phyloP scores from a whole-genome alignment of 2,113 vertebrate species.

The Cyprinodon tularosa region DNA sequence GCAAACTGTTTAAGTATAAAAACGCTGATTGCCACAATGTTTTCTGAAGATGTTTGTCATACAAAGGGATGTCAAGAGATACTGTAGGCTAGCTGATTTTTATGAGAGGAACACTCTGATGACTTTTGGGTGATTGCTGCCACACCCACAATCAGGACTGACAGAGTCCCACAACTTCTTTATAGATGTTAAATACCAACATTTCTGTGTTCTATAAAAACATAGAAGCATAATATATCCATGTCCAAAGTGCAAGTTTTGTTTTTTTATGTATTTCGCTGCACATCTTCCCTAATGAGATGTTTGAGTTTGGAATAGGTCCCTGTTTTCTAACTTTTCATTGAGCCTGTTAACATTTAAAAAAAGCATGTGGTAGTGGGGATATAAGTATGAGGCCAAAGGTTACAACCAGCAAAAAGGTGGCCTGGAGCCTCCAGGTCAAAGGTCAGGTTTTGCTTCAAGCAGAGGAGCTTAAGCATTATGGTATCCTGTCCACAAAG shows the following conservation, averaged over 20 bases:
- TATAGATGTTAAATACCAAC: background rate
- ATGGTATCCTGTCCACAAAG: too few species aligned
- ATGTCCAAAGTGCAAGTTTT: background rate
- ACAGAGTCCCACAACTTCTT: conserved; percentile 3
- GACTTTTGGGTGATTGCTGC: conserved; percentile 59
- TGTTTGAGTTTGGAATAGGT: background rate
- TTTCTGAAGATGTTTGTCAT: conserved; percentile 54
- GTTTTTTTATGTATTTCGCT: too few species aligned
- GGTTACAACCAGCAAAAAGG: background rate
- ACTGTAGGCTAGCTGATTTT: conserved; percentile 43
- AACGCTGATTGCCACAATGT: conserved; percentile 67
- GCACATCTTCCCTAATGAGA: background rate
- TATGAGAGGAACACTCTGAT: conserved; percentile 45
- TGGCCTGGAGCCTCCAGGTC: background rate
- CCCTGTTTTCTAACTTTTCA: background rate
- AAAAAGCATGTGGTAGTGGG: background rate
- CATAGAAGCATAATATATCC: background rate
- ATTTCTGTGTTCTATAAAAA: background rate
- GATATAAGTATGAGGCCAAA: background rate
- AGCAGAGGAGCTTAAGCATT: too few species aligned
- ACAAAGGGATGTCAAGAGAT: conserved; percentile 43
- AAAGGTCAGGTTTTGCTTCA: too few species aligned
- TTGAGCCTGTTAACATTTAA: background rate
- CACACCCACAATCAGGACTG: conserved; percentile 43
- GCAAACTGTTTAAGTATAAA: conserved; percentile 61